Evolutionary conservation across 2,888 invertebrate species (phyloP).

Genomic region (Gonocerus acuteangulatus): DNA sequence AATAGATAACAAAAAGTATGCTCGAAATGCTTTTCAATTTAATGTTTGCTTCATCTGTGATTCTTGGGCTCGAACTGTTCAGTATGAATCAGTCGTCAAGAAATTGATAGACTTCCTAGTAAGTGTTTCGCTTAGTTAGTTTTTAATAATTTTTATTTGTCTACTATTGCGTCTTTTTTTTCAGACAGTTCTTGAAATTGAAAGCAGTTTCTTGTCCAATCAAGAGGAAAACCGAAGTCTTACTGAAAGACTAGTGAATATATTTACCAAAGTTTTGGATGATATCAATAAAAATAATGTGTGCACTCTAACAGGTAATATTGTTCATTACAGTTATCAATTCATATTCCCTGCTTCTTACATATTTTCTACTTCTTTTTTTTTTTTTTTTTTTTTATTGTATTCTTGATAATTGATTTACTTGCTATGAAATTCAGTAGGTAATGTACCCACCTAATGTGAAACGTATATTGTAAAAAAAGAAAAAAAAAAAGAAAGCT

Average conservation of each 20-base stretch:
- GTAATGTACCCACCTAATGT: too few relatives aligned
- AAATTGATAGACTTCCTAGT: slow-evolving; percentile 87
- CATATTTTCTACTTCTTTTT: too few relatives aligned
- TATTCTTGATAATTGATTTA: too few relatives aligned
- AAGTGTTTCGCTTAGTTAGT: slow-evolving; percentile 41
- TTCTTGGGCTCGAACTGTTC: slow-evolving; percentile 77
- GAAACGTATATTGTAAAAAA: too few relatives aligned
- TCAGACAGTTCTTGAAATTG: slow-evolving; percentile 75
- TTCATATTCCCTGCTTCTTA: too few relatives aligned
- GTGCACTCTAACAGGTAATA: slow-evolving; percentile 61
- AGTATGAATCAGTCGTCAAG: slow-evolving; percentile 88
- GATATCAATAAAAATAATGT: slow-evolving; percentile 74
- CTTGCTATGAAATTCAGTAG: too few relatives aligned
- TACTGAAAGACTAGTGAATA: slow-evolving; percentile 58
- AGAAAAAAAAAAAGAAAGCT: too few relatives aligned
- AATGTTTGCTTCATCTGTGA: slow-evolving; percentile 93
- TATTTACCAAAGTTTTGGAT: slow-evolving; percentile 68
- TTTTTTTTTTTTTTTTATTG: too few relatives aligned
- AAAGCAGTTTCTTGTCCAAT: slow-evolving; percentile 73
- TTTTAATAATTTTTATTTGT: background rate
- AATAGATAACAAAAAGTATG: slow-evolving; percentile 81
- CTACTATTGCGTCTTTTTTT: background rate
- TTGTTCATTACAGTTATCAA: background rate
- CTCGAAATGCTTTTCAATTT: slow-evolving; percentile 89
- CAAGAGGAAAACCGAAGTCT: slow-evolving; percentile 44